phyloP scores from a whole-genome alignment of 2,888 invertebrate genomes.

The Cacoxenus indagator region DNA sequence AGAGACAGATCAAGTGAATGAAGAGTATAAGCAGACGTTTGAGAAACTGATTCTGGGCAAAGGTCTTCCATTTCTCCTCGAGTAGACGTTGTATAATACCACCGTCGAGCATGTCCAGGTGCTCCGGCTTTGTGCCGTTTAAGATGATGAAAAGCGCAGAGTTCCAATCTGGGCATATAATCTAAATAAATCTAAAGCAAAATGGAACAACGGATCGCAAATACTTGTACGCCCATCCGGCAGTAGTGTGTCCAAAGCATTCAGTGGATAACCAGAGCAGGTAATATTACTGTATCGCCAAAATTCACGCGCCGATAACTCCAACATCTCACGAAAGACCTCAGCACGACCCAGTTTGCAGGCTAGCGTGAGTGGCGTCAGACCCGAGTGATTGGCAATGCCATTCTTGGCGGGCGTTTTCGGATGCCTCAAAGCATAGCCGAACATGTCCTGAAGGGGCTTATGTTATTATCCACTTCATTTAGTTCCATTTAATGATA shows the following conservation, averaged over 20 bases:
- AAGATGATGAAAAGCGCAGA: constrained; percentile 97
- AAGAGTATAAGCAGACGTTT: constrained; percentile 90
- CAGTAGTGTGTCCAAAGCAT: constrained; percentile 94
- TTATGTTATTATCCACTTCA: neutral
- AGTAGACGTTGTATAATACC: constrained; percentile 96
- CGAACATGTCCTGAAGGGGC: constrained; percentile 94
- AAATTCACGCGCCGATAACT: constrained; percentile 93
- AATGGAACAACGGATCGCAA: constrained; percentile 7
- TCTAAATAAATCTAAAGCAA: neutral
- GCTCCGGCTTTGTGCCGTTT: constrained; percentile 97
- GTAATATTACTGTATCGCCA: constrained; percentile 99
- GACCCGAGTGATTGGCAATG: constrained; percentile 87
- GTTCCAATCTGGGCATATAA: constrained; percentile 86
- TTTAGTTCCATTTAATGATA: constrained; percentile 20
- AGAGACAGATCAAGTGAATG: constrained; percentile 88
- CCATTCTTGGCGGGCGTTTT: constrained; percentile 93
- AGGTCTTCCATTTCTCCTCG: constrained; percentile 99
- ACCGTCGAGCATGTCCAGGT: constrained; percentile 98
- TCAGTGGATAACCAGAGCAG: constrained; percentile 97
- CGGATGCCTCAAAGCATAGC: constrained; percentile 96
- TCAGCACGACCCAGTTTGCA: constrained; percentile 96
- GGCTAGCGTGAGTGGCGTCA: constrained; percentile 95
- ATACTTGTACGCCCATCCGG: constrained; percentile 96
- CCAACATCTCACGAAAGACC: constrained; percentile 98
- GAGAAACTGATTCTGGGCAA: constrained; percentile 93